Evolutionary conservation across 2,113 vertebrate species (phyloP).

Genomic region (Syngnathus typhle): DNA sequence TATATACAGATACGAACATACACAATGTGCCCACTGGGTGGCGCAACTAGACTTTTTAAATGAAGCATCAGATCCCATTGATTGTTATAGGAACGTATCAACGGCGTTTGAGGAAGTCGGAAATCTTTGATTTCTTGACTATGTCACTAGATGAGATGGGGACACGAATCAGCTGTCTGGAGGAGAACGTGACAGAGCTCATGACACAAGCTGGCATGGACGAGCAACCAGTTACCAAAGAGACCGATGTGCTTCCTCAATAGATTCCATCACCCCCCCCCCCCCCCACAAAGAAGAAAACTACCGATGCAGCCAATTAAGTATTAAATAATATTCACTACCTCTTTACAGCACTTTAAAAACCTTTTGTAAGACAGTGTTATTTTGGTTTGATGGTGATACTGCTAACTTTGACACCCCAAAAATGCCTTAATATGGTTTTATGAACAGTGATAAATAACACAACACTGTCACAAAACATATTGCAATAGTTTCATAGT

Average conservation of each 20-base stretch:
- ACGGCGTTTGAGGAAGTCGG: background rate
- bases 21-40: background rate
- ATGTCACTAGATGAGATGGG: slow-evolving; percentile 84
- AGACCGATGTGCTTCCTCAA: slow-evolving; percentile 34
- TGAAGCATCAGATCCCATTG: background rate
- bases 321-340: background rate
- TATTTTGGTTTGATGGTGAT: background rate
- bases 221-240: slow-evolving; percentile 45
- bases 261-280: background rate
- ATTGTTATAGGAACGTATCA: background rate
- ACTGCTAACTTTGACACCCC: background rate
- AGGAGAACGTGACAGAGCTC: slow-evolving; percentile 75
- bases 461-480: background rate
- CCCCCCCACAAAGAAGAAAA: background rate
- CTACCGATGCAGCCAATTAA: background rate
- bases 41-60: background rate
- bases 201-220: slow-evolving; percentile 81
- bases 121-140: slow-evolving; percentile 43
- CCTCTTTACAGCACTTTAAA: background rate
- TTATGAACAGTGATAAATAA: background rate
- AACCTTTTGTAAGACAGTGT: background rate
- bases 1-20: background rate
- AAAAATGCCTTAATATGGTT: background rate
- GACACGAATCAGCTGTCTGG: slow-evolving; percentile 71
- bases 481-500: background rate